A percentile compares a stretch with the other conserved stretches of the same genome.
phyloP scores from a whole-genome alignment of 2,888 invertebrate genomes.

The Chromoteleia sp. region DNA sequence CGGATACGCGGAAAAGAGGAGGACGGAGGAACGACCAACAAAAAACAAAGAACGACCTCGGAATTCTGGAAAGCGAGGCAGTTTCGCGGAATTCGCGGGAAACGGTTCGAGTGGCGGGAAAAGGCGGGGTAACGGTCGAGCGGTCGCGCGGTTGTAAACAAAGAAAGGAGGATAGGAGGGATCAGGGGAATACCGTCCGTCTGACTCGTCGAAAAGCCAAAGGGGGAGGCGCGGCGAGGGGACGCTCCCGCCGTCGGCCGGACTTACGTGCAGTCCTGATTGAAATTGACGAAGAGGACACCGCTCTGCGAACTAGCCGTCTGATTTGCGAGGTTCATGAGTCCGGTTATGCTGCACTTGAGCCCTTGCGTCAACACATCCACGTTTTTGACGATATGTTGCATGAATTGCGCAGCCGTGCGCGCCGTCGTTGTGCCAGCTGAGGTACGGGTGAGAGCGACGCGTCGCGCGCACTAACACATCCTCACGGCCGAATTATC shows the following conservation, averaged over 20 bases:
- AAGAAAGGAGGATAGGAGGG: neutral
- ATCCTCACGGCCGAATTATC: conserved; percentile 45
- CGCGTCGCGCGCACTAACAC: conserved; percentile 46
- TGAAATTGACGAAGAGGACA: conserved; percentile 97
- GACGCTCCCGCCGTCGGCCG: conserved; percentile 10
- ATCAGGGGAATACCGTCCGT: no score
- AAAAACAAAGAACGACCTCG: neutral
- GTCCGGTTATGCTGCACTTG: conserved; percentile 87
- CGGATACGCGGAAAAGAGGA: neutral
- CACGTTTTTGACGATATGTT: conserved; percentile 85
- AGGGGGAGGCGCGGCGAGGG: conserved; percentile 13
- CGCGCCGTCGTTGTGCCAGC: conserved; percentile 59
- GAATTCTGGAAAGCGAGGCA: neutral
- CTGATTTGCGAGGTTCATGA: conserved; percentile 94
- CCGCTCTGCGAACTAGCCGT: conserved; percentile 92
- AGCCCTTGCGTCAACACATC: conserved; percentile 85
- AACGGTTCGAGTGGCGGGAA: conserved; percentile 5
- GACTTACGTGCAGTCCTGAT: conserved; percentile 99
- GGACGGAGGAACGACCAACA: neutral
- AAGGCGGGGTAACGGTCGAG: conserved; percentile 7
- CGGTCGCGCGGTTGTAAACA: conserved; percentile 9
- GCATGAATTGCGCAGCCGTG: conserved; percentile 82
- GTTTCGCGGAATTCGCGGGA: neutral
- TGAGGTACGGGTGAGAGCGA: conserved; percentile 11
- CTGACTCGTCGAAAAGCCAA: conserved; percentile 20